Evolutionary conservation across 2,888 invertebrate species (phyloP).

Genomic region (Tipula vernalis): DNA sequence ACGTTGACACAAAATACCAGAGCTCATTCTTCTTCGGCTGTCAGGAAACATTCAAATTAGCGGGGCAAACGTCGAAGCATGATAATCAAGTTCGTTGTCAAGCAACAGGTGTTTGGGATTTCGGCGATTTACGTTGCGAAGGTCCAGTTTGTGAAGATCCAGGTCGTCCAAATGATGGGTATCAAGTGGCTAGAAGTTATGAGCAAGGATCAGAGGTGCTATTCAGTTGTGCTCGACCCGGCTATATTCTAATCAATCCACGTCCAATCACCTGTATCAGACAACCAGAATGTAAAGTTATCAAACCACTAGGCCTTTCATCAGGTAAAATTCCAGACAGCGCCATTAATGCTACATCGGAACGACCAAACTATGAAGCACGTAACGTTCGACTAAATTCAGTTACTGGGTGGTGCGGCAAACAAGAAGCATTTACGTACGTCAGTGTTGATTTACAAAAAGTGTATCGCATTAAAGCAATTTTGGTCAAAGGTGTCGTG

Average conservation of each 20-base stretch:
- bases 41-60: slow-evolving; percentile 87
- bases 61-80: slow-evolving; percentile 81
- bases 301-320: slow-evolving; percentile 79
- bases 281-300: slow-evolving; percentile 88
- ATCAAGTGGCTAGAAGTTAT: slow-evolving; percentile 70
- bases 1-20: slow-evolving; percentile 77
- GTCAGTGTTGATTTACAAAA: slow-evolving; percentile 90
- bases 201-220: slow-evolving; percentile 83
- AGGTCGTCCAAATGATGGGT: slow-evolving; percentile 84
- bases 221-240: slow-evolving; percentile 82
- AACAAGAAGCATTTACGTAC: slow-evolving; percentile 91
- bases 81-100: slow-evolving; percentile 88
- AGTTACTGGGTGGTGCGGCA: slow-evolving; percentile 94
- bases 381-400: slow-evolving; percentile 80
- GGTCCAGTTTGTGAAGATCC: slow-evolving; percentile 96
- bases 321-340: slow-evolving; percentile 89
- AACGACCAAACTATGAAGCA: slow-evolving; percentile 84
- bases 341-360: slow-evolving; percentile 90
- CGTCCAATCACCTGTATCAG: slow-evolving; percentile 80
- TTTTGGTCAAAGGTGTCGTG: slow-evolving; percentile 86
- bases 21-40: slow-evolving; percentile 93
- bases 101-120: slow-evolving; percentile 92
- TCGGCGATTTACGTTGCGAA: slow-evolving; percentile 85
- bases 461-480: slow-evolving; percentile 85
- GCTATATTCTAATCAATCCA: slow-evolving; percentile 84